Percentiles rank a stretch among this genome's conserved stretches.
Conservation (phyloP, 2,797 vertebrate genomes). For the Crypturellus tataupa region DNA sequence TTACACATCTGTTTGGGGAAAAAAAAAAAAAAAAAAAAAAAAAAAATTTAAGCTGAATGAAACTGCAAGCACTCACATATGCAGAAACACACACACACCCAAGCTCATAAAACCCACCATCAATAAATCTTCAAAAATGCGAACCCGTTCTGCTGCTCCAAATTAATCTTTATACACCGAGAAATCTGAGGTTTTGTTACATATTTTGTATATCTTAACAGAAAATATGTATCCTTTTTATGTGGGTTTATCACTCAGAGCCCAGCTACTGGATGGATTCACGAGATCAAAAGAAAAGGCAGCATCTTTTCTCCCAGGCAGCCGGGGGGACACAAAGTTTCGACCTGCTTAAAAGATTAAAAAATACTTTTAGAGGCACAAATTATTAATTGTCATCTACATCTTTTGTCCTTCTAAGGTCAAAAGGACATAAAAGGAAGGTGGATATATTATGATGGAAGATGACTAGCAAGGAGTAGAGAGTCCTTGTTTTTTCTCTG, state of each 20-base stretch:
- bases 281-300: neutral
- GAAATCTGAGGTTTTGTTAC: neutral
- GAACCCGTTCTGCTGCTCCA: neutral
- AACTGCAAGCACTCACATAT: neutral
- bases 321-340: neutral
- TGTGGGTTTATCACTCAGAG: neutral
- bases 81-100: neutral
- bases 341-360: neutral
- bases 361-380: neutral
- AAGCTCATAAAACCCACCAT: neutral
- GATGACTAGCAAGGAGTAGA: neutral
- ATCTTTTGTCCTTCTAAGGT: neutral
- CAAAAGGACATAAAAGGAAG: too few species aligned
- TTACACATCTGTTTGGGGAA: neutral
- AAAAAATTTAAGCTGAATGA: neutral
- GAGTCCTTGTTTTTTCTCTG: neutral
- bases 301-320: neutral
- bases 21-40: constrained; percentile 19
- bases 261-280: neutral
- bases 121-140: neutral
- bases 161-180: neutral
- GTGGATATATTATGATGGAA: neutral
- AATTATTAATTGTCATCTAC: neutral
- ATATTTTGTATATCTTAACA: neutral
- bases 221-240: neutral